These are phyloP conservation scores for Nephrotoma guestfalica DNA, from an alignment of 2,888 invertebrate species.

Conservation along the genomic window DNA sequence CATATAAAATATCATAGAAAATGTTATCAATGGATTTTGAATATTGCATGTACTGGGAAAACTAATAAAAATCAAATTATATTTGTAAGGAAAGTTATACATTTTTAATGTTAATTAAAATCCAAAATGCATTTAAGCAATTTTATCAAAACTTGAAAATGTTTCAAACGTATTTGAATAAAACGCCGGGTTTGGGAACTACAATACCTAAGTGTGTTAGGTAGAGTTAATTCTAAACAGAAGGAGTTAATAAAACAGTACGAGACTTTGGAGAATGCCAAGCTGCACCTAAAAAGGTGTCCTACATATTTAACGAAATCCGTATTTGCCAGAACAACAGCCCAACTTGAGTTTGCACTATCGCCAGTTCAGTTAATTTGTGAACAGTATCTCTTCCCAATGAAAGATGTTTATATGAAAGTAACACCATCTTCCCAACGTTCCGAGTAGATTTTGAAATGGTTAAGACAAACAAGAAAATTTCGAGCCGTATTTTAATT, in stretches of 20 bases:
- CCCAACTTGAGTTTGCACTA: constrained; percentile 29
- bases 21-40: too few species aligned
- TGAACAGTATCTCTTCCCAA: constrained; percentile 75
- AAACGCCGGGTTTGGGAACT: too few species aligned
- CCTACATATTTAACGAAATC: constrained; percentile 54
- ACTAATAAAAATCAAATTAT: too few species aligned
- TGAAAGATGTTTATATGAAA: constrained; percentile 52
- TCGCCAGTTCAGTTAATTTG: constrained; percentile 75
- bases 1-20: too few species aligned
- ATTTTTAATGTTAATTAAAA: too few species aligned
- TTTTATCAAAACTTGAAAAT: too few species aligned
- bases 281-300: constrained; percentile 46
- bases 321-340: constrained; percentile 43
- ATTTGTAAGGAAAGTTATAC: too few species aligned
- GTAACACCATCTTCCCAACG: constrained; percentile 75
- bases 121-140: too few species aligned
- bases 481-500: constrained; percentile 67
- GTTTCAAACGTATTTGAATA: too few species aligned
- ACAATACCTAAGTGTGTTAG: too few species aligned
- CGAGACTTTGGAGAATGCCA: constrained; percentile 57
- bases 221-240: constrained; percentile 51
- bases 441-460: constrained; percentile 91
- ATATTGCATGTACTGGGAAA: too few species aligned
- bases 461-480: constrained; percentile 58
- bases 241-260: constrained; percentile 46